Conservation (phyloP, 2,888 invertebrate species). For the Emesis furor region DNA sequence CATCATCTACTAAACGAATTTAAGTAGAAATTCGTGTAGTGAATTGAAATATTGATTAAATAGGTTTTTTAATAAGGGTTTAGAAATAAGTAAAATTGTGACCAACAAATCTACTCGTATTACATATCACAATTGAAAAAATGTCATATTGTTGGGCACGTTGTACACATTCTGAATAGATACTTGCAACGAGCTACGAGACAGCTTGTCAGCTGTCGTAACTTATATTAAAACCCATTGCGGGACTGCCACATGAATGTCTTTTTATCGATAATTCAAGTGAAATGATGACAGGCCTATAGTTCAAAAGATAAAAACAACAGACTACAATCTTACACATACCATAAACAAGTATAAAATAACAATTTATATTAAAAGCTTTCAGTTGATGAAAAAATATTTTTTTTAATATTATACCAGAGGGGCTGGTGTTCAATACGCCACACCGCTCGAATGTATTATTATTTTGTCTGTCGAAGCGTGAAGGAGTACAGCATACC, state of each 20-base stretch:
- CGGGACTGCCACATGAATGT: neutral
- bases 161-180: neutral
- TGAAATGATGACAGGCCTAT: neutral
- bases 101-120: neutral
- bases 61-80: neutral
- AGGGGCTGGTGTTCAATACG: neutral
- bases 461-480: conserved; percentile 77
- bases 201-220: neutral
- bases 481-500: conserved; percentile 79
- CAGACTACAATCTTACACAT: neutral
- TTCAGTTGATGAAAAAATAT: conserved; percentile 27
- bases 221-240: neutral
- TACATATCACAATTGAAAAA: neutral
- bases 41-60: too few species aligned
- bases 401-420: conserved; percentile 20
- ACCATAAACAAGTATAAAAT: neutral
- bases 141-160: neutral
- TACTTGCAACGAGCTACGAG: neutral
- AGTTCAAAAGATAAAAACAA: neutral
- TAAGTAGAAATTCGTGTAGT: too few species aligned
- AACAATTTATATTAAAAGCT: conserved; percentile 22
- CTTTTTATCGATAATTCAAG: neutral
- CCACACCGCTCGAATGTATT: conserved; percentile 22
- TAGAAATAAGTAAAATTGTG: neutral
- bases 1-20: too few species aligned